Conservation (phyloP, 2,113 vertebrate species). For the Ceuthmochares aereus region DNA sequence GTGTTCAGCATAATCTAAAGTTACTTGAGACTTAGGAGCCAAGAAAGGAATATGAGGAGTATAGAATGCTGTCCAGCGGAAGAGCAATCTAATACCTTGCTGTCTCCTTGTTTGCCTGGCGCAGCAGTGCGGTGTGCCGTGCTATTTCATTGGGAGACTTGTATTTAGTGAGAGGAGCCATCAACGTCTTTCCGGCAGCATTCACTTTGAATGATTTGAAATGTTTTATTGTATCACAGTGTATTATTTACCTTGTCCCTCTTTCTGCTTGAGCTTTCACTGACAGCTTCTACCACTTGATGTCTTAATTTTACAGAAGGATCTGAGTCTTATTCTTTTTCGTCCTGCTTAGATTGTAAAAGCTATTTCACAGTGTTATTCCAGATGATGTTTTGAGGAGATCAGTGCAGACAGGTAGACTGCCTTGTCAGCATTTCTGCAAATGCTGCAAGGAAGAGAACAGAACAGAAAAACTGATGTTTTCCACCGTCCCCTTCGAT, state of each 20-base stretch:
- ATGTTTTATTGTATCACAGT: background rate
- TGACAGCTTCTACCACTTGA: background rate
- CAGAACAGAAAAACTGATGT: background rate
- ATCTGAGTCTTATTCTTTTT: background rate
- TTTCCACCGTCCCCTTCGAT: background rate
- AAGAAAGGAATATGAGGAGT: background rate
- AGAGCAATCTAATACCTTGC: background rate
- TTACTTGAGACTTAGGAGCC: background rate
- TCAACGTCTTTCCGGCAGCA: background rate
- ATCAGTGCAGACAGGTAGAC: background rate
- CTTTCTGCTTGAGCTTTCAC: background rate
- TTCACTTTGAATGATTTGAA: background rate
- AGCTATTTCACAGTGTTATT: background rate
- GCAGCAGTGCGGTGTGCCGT: accelerated
- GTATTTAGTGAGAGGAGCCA: background rate
- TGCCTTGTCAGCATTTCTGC: background rate
- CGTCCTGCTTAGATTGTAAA: accelerated
- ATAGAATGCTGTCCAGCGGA: background rate
- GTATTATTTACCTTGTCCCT: background rate
- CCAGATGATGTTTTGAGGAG: background rate
- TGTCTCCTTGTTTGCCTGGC: background rate
- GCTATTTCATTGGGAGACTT: background rate
- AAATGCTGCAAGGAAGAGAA: background rate
- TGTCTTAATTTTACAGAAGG: background rate
- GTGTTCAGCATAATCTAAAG: background rate